Conservation (phyloP, 2,888 invertebrate genomes). For the Miltochrista miniata region DNA sequence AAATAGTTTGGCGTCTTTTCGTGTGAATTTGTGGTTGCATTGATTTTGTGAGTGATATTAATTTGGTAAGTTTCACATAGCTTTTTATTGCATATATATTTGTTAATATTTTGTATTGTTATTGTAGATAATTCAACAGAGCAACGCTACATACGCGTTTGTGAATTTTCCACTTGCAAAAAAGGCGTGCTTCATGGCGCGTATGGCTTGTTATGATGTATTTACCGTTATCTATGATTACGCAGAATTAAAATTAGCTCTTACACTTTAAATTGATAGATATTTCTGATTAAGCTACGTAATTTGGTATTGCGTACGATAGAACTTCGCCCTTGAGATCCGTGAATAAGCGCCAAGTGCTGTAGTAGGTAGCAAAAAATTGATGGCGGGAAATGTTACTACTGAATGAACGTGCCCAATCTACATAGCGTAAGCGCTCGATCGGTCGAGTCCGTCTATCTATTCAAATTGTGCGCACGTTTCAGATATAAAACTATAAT, state of each 20-base stretch:
- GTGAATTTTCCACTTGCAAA: constrained; percentile 71
- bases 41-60: constrained; percentile 50
- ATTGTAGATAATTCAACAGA: constrained; percentile 24
- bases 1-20: constrained; percentile 74
- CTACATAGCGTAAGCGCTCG: constrained; percentile 15
- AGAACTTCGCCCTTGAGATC: constrained; percentile 62
- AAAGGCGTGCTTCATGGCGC: constrained; percentile 74
- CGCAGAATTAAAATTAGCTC: constrained; percentile 35
- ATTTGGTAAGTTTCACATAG: constrained; percentile 50
- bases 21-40: constrained; percentile 54
- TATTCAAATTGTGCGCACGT: constrained; percentile 29
- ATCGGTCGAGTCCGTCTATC: constrained; percentile 25
- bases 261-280: constrained; percentile 16
- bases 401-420: constrained; percentile 39
- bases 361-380: constrained; percentile 41
- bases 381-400: constrained; percentile 61
- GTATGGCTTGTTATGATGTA: constrained; percentile 54
- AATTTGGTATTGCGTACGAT: constrained; percentile 53
- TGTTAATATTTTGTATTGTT: constrained; percentile 11
- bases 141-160: constrained; percentile 42
- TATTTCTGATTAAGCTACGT: constrained; percentile 33
- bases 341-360: constrained; percentile 66
- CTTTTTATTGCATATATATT: constrained; percentile 5
- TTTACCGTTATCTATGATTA: constrained; percentile 56
- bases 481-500: constrained; percentile 54